Conservation (phyloP, 2,113 vertebrate genomes). For the Lota lota region DNA sequence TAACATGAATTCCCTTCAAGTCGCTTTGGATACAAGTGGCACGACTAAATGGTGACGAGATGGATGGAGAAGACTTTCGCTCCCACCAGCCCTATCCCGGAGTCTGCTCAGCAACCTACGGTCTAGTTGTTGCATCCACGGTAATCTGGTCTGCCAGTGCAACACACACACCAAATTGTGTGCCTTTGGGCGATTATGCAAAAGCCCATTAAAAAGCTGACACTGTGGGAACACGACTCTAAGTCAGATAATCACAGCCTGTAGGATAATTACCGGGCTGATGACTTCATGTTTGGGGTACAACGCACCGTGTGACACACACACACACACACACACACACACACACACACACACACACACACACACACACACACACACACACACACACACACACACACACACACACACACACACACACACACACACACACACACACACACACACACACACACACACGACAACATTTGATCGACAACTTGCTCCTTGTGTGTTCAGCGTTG, state of each 20-base stretch:
- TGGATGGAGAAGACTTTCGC: too few species aligned
- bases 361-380: neutral
- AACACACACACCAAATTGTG: conserved; percentile 1
- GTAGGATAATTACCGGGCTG: conserved; percentile 8
- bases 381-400: neutral
- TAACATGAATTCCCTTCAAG: too few species aligned
- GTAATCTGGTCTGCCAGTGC: conserved; percentile 19
- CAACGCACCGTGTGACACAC: conserved; percentile 7
- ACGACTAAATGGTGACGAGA: too few species aligned
- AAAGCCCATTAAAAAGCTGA: neutral
- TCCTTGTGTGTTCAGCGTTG: too few species aligned
- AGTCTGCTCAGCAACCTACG: neutral
- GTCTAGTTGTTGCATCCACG: neutral
- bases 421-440: neutral
- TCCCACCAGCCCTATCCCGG: too few species aligned
- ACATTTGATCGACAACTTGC: neutral
- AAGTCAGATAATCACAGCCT: conserved; percentile 12
- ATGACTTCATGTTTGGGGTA: conserved; percentile 7
- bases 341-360: neutral
- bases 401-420: neutral
- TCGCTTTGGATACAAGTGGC: too few species aligned
- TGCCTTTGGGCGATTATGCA: neutral
- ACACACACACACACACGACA: neutral
- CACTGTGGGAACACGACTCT: neutral
- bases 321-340: too few species aligned